Conservation (phyloP, 2,888 invertebrate species). For the Drosophila histrio region DNA sequence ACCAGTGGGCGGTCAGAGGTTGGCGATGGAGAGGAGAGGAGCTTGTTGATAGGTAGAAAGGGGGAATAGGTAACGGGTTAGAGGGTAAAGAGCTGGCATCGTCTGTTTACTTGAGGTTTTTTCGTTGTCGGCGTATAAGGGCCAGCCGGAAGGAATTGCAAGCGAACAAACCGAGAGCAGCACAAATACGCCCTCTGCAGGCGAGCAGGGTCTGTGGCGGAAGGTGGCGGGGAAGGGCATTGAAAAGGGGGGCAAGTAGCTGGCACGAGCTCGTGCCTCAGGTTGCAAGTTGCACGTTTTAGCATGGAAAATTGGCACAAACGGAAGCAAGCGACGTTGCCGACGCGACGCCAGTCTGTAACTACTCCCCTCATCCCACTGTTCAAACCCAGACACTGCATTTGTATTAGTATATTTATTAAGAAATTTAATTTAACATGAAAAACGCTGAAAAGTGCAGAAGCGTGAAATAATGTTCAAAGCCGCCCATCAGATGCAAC, state of each 20-base stretch:
- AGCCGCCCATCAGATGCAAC: slow-evolving; percentile 10
- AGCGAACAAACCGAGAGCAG: slow-evolving; percentile 71
- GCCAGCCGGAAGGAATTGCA: slow-evolving; percentile 72
- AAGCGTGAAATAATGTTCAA: neutral
- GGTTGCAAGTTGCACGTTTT: slow-evolving; percentile 46
- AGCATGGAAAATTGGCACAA: slow-evolving; percentile 70
- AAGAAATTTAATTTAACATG: slow-evolving; percentile 49
- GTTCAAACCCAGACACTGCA: neutral
- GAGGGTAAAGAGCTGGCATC: slow-evolving; percentile 25
- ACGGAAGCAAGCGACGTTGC: slow-evolving; percentile 62
- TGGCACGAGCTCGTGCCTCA: slow-evolving; percentile 26
- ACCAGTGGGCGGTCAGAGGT: slow-evolving; percentile 1
- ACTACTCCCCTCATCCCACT: neutral
- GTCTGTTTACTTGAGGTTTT: slow-evolving; percentile 73
- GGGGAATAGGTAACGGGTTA: neutral
- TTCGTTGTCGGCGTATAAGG: slow-evolving; percentile 41
- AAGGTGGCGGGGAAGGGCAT: neutral
- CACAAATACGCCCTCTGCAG: slow-evolving; percentile 49
- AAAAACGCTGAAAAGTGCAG: slow-evolving; percentile 9
- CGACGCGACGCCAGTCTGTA: slow-evolving; percentile 11
- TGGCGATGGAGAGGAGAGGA: neutral
- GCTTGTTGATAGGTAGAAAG: neutral
- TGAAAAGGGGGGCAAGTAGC: neutral
- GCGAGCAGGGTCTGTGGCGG: neutral
- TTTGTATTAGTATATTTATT: slow-evolving; percentile 36